Percentiles rank a stretch among this genome's conserved stretches.
phyloP scores from a whole-genome alignment of 2,113 vertebrate genomes.

The Myiopsitta monachus region DNA sequence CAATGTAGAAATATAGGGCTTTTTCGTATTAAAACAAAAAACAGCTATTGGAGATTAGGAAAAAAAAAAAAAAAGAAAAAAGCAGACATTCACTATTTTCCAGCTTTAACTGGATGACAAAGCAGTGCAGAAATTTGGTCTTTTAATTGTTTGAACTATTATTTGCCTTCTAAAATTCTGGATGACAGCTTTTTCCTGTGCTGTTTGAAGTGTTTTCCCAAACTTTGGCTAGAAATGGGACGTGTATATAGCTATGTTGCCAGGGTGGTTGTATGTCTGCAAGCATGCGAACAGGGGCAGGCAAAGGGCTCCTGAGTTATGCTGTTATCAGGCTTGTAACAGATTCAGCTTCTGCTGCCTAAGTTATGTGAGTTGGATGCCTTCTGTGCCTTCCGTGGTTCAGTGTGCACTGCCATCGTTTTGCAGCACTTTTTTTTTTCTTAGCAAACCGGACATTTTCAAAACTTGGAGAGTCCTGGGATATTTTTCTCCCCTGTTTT shows the following conservation, averaged over 20 bases:
- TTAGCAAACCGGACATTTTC: background rate
- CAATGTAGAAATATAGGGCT: slow-evolving; percentile 42
- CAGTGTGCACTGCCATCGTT: background rate
- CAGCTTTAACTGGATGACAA: background rate
- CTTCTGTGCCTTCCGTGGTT: background rate
- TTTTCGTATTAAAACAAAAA: background rate
- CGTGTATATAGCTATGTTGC: background rate
- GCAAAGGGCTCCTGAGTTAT: background rate
- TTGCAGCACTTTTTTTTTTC: background rate
- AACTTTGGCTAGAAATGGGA: background rate
- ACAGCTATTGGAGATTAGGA: background rate
- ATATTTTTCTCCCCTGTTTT: background rate
- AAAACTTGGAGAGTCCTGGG: background rate
- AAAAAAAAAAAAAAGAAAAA: background rate
- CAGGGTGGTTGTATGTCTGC: background rate
- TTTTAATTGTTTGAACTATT: background rate
- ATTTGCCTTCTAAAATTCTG: background rate
- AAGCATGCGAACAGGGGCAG: no score
- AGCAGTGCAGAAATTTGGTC: background rate
- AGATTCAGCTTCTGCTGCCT: background rate
- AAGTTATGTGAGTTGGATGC: background rate
- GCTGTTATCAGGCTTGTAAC: background rate
- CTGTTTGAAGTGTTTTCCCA: background rate
- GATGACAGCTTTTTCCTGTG: background rate
- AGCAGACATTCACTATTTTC: background rate